A percentile compares a stretch with the other conserved stretches of the same genome.
These are phyloP conservation scores for Chironomus tentans DNA, from an alignment of 2,888 invertebrate species.

Conservation along the genomic window DNA sequence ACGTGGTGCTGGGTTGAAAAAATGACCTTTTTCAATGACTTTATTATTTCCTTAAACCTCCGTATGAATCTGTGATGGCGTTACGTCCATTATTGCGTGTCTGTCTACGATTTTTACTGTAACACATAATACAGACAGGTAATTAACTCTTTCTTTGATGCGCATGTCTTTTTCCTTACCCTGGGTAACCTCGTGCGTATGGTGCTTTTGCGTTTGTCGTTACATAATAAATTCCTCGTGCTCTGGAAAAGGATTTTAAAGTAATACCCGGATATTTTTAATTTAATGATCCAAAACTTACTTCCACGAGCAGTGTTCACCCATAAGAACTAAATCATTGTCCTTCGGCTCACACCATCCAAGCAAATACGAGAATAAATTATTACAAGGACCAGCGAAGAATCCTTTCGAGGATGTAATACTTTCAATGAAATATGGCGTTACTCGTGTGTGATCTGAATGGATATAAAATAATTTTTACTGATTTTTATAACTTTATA, in stretches of 20 bases:
- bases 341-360: conserved; percentile 76
- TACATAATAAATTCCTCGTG: conserved; percentile 79
- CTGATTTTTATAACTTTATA: neutral
- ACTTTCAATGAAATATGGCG: conserved; percentile 83
- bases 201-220: conserved; percentile 75
- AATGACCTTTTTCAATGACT: neutral
- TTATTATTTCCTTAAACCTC: neutral
- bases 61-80: neutral
- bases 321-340: conserved; percentile 75
- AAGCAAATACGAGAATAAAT: conserved; percentile 70
- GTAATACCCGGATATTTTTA: neutral
- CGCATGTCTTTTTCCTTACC: conserved; percentile 41
- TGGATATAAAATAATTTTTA: neutral
- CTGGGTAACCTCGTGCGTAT: conserved; percentile 74
- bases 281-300: conserved; percentile 42
- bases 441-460: conserved; percentile 75
- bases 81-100: conserved; percentile 5
- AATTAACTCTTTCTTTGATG: conserved; percentile 1
- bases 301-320: conserved; percentile 70
- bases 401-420: conserved; percentile 71
- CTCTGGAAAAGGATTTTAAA: conserved; percentile 44
- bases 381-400: conserved; percentile 77
- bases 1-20: neutral
- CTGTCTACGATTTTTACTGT: conserved; percentile 9
- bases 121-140: neutral